Evolutionary conservation across 2,888 invertebrate genomes (phyloP).

Genomic region (Buathra laborator): DNA sequence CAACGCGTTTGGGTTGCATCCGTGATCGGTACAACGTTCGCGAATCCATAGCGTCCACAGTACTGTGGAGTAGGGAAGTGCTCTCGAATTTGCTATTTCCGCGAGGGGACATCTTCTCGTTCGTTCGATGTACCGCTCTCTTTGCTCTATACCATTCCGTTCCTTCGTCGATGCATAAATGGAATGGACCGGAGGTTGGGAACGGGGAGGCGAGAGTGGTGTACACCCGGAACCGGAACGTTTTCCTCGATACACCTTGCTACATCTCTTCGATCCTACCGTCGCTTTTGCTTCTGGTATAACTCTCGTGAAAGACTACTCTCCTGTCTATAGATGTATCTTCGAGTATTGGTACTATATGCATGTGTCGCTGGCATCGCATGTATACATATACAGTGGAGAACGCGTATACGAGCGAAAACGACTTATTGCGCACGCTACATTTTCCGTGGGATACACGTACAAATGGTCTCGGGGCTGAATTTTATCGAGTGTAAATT

Average conservation of each 20-base stretch:
- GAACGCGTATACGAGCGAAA: conserved; percentile 11
- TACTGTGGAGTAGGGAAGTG: conserved; percentile 66
- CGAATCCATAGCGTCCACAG: conserved; percentile 2
- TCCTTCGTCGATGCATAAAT: conserved; percentile 58
- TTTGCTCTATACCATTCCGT: conserved; percentile 66
- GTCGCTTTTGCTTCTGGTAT: conserved; percentile 14
- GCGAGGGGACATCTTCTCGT: conserved; percentile 56
- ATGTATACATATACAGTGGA: not conserved
- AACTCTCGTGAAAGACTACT: conserved; percentile 21
- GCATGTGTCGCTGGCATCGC: conserved; percentile 5
- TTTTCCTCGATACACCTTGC: conserved; percentile 55
- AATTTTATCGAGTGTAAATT: conserved; percentile 81
- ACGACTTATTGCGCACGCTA: conserved; percentile 60
- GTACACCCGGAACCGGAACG: conserved; percentile 53
- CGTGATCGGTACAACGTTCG: conserved; percentile 34
- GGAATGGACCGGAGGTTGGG: conserved; percentile 48
- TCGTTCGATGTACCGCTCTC: conserved; percentile 69
- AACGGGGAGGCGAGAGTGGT: conserved; percentile 55
- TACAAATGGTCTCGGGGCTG: conserved; percentile 72
- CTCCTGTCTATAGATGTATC: conserved; percentile 2
- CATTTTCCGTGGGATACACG: conserved; percentile 60
- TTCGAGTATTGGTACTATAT: not conserved
- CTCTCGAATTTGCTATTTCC: conserved; percentile 77
- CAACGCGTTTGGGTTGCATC: conserved; percentile 21
- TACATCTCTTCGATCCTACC: conserved; percentile 2